Base-by-base conservation (phyloP, 2,888 invertebrate genomes). In the Sympetrum striolatum region DNA sequence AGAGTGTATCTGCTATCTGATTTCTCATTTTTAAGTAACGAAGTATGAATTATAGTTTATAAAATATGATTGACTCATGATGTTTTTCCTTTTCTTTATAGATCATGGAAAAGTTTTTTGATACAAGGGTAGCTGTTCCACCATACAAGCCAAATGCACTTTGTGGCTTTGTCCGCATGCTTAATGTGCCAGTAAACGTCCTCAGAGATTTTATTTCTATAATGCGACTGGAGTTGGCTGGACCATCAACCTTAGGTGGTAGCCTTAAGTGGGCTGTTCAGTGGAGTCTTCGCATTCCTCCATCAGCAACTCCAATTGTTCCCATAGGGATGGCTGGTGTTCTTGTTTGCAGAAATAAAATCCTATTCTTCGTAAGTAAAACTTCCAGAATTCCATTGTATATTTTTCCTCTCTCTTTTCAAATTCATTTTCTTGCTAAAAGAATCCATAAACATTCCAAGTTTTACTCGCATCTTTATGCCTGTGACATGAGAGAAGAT, bases 81-180 rank as follows among this genome's bases (percentile, higher is more conserved):
- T 60, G 15, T 60, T 18, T 90, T 82, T 90, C 73, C 81, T 91
- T 86, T 48, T 37, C 80, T 82, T 91, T 91, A 90, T 92, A 97
- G 96, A 96, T 98, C 90, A 96, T 99, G 93, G 98, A 99, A 94
- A 97, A 97, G 93, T 99, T 98, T 95, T 99, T 99, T 94, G 98
- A 98, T 93, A 96, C 96, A 37, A 96, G 98, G 93, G 98, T 98
- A 60, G 98, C 97, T 14, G 96, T 97, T 31, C 97, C 98, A 4
- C 98, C 99, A 0, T 99, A 97, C 94, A 98, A 98, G 93, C 97
- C 98, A 3, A 98, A 97, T 92, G 96, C 98, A 8, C 95, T 99
- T 92, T 96, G 96, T 92, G 98, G 98, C 37, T 98, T 98, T 94
- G 96, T 97, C 91, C 96, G 96, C 91, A 96, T 98, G 93, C 95